Evolutionary conservation across 2,797 vertebrate genomes (phyloP).

Genomic region (Lagocephalus sceleratus): DNA sequence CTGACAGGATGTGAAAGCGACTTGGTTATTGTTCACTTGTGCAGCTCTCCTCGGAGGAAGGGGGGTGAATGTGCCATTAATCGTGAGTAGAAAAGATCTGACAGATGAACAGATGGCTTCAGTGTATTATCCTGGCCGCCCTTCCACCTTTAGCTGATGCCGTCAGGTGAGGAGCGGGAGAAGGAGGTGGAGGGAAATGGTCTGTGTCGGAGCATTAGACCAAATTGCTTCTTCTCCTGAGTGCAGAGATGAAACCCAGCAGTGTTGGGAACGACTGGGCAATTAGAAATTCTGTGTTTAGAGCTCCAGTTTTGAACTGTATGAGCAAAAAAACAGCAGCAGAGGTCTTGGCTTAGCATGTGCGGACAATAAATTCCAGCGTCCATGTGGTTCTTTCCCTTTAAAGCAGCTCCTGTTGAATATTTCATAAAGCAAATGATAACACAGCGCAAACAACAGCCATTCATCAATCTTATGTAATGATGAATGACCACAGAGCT

Average conservation of each 20-base stretch:
- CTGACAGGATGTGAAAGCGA: conserved; percentile 52
- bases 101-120: conserved; percentile 77
- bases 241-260: conserved; percentile 73
- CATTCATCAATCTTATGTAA: background rate
- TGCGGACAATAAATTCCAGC: too few relatives aligned
- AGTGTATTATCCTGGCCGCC: conserved; percentile 69
- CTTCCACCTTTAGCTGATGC: conserved; percentile 64
- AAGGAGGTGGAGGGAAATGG: conserved; percentile 69
- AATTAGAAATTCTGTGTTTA: conserved; percentile 70
- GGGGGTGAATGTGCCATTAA: conserved; percentile 70
- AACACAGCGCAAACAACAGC: conserved; percentile 5
- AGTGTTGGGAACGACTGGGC: conserved; percentile 66
- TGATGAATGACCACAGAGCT: background rate
- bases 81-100: conserved; percentile 71
- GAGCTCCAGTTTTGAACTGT: conserved; percentile 38
- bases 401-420: background rate
- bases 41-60: conserved; percentile 40
- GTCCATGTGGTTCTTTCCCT: background rate
- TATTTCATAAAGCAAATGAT: conserved; percentile 1
- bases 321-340: too few relatives aligned
- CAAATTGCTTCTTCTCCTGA: conserved; percentile 74
- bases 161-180: conserved; percentile 53
- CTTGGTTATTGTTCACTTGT: conserved; percentile 59
- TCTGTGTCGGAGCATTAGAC: conserved; percentile 74
- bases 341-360: too few relatives aligned